Conservation (phyloP, 2,797 vertebrate species). For the Zonotrichia albicollis region DNA sequence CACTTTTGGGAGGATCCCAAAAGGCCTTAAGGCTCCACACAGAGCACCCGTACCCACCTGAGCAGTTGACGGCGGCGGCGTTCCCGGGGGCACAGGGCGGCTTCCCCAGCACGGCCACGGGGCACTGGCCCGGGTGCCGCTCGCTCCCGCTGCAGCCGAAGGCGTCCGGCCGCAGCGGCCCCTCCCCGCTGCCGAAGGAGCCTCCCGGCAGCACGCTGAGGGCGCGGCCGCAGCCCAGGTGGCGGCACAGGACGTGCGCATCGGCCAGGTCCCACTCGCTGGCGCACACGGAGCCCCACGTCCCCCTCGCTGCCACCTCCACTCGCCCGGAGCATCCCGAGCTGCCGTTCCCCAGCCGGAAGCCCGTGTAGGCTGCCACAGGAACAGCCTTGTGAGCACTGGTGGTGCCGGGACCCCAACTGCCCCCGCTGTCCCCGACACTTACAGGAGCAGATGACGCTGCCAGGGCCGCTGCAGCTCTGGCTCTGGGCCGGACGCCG, state of each 20-base stretch:
- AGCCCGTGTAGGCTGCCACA: not conserved
- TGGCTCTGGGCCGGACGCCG: not conserved
- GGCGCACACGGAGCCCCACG: not conserved
- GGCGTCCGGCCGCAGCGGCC: not conserved
- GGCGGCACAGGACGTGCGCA: not conserved
- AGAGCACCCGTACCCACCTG: not conserved
- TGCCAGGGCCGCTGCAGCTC: not conserved
- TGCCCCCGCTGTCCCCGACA: rapidly evolving
- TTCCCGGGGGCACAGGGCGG: not conserved
- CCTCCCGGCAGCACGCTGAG: not conserved
- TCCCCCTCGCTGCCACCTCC: not conserved
- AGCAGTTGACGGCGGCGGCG: not conserved
- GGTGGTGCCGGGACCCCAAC: rapidly evolving
- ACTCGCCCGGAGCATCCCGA: not conserved
- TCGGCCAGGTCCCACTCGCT: not conserved
- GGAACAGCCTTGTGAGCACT: rapidly evolving
- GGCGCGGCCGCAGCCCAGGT: not conserved
- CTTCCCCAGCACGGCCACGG: not conserved
- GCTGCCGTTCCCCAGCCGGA: not conserved
- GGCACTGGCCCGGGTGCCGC: not conserved
- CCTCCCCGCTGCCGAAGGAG: not conserved
- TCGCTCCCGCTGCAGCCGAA: not conserved
- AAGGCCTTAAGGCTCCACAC: rapidly evolving
- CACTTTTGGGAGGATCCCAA: too few relatives aligned
- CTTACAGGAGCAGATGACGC: slow-evolving; percentile 33